Evolutionary conservation across 2,888 invertebrate genomes (phyloP).

Genomic region (Cremastinae sp.): DNA sequence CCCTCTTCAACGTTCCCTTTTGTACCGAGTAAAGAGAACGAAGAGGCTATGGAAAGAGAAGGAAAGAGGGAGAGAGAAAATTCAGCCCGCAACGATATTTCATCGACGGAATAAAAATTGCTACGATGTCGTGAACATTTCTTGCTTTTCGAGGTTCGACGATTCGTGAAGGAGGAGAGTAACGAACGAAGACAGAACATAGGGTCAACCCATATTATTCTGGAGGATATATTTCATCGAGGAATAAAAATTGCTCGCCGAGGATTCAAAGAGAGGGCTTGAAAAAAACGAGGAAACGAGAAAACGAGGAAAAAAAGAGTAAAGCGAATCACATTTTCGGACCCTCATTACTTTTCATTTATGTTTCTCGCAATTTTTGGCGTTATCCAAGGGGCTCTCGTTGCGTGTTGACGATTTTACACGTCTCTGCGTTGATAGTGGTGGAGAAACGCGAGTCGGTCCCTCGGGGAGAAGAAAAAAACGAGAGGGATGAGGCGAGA

Average conservation of each 20-base stretch:
- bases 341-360: conserved; percentile 46
- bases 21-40: background rate
- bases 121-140: conserved; percentile 31
- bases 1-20: conserved; percentile 23
- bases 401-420: conserved; percentile 20
- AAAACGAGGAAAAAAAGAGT: background rate
- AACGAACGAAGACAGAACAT: background rate
- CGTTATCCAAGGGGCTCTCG: conserved; percentile 25
- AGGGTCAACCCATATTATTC: conserved; percentile 41
- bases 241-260: conserved; percentile 29
- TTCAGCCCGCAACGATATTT: conserved; percentile 25
- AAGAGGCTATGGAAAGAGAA: background rate
- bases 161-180: background rate
- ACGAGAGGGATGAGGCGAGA: background rate
- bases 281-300: background rate
- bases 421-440: conserved; percentile 65
- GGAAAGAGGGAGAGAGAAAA: conserved; percentile 23
- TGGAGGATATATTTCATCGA: conserved; percentile 22
- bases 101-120: conserved; percentile 38
- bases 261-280: conserved; percentile 24
- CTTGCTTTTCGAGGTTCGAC: conserved; percentile 17
- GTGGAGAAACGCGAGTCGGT: conserved; percentile 51
- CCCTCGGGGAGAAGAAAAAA: conserved; percentile 12
- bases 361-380: conserved; percentile 15
- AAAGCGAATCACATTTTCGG: conserved; percentile 17